Percentiles rank a stretch among this genome's conserved stretches.
Conservation (phyloP, 2,888 invertebrate species). For the Drosophila anceps region DNA sequence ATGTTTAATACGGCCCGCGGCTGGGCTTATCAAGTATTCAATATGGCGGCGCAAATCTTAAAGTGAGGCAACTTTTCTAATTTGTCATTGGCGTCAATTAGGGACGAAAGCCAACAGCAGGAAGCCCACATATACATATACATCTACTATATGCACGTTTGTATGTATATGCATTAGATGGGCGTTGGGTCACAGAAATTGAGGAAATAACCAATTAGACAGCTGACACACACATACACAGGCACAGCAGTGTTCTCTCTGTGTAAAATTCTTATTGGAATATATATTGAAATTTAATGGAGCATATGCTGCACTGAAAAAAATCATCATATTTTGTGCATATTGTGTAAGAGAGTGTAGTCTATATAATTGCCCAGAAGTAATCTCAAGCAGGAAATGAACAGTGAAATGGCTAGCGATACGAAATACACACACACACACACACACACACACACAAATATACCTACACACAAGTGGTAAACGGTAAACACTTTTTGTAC, state of each 20-base stretch:
- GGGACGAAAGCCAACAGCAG: not conserved
- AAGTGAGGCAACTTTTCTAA: conserved; percentile 5
- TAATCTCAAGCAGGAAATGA: conserved; percentile 66
- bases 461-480: conserved; percentile 16
- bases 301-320: conserved; percentile 24
- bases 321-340: conserved; percentile 33
- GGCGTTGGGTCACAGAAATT: conserved; percentile 34
- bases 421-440: conserved; percentile 26
- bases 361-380: conserved; percentile 42
- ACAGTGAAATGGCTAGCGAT: conserved; percentile 53
- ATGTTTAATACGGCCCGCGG: conserved; percentile 43
- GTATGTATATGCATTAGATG: conserved; percentile 3
- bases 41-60: conserved; percentile 6
- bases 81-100: conserved; percentile 10
- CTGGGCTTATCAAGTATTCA: conserved; percentile 5
- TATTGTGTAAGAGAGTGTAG: conserved; percentile 21
- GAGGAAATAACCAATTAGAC: conserved; percentile 62
- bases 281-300: conserved; percentile 50
- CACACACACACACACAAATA: conserved; percentile 11
- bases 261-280: conserved; percentile 10
- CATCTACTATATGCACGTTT: not conserved
- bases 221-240: conserved; percentile 23
- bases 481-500: conserved; percentile 35
- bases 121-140: not conserved
- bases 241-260: not conserved